phyloP scores from a whole-genome alignment of 2,113 vertebrate genomes.

The Ascaphus truei region DNA sequence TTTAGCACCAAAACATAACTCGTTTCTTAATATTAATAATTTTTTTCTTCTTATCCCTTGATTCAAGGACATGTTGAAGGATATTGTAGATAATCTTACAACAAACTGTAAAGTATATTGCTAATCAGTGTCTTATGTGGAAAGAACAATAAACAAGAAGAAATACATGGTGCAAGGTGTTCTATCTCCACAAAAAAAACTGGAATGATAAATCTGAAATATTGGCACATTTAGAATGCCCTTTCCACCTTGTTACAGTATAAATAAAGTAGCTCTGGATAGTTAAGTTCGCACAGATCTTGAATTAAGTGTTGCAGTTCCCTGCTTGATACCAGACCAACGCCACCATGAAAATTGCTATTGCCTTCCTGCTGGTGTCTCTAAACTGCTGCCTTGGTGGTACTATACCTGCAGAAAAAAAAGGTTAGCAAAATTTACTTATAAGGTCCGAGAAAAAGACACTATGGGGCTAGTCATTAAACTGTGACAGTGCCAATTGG shows the following conservation, averaged over 20 bases:
- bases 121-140: neutral
- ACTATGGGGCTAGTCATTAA: too few relatives aligned
- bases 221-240: neutral
- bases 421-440: conserved; percentile 27
- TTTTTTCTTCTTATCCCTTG: too few relatives aligned
- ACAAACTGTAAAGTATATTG: too few relatives aligned
- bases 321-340: neutral
- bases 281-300: neutral
- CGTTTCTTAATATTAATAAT: too few relatives aligned
- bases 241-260: conserved; percentile 6
- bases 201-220: neutral
- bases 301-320: neutral
- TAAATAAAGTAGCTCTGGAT: neutral
- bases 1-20: too few relatives aligned
- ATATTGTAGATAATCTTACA: neutral
- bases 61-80: neutral
- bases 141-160: neutral
- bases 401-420: conserved; percentile 27
- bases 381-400: conserved; percentile 8
- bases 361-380: conserved; percentile 22
- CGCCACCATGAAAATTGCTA: conserved; percentile 14
- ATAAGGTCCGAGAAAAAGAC: too few relatives aligned
- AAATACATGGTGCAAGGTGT: neutral
- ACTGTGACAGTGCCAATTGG: too few relatives aligned
- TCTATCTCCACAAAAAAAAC: neutral